A percentile compares a stretch with the other conserved stretches of the same genome.
Conservation (phyloP, 2,888 invertebrate genomes). For the Drosophila paranaensis region DNA sequence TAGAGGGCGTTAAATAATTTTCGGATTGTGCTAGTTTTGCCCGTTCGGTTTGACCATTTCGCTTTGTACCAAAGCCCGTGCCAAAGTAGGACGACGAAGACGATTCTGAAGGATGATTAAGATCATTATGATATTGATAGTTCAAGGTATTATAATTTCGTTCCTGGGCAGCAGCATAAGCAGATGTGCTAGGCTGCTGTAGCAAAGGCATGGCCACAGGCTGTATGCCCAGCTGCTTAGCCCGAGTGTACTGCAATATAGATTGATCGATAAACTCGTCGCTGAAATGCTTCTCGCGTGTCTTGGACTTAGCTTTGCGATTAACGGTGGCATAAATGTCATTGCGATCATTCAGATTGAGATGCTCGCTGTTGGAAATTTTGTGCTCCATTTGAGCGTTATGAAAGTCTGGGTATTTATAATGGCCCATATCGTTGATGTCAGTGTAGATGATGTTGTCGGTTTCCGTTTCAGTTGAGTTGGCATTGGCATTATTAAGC, state of each 20-base stretch:
- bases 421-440: conserved; percentile 84
- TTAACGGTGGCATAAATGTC: conserved; percentile 85
- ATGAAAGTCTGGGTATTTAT: conserved; percentile 81
- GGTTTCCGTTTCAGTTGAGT: conserved; percentile 84
- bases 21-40: conserved; percentile 81
- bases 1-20: conserved; percentile 82
- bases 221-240: conserved; percentile 77
- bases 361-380: conserved; percentile 82
- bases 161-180: conserved; percentile 70
- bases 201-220: conserved; percentile 46
- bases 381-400: conserved; percentile 79
- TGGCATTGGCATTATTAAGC: conserved; percentile 83
- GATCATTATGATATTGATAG: conserved; percentile 82
- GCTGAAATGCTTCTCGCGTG: conserved; percentile 83
- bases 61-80: conserved; percentile 79
- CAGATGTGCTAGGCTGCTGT: conserved; percentile 62
- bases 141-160: conserved; percentile 70
- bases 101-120: conserved; percentile 84
- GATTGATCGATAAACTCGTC: conserved; percentile 85
- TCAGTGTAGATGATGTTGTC: conserved; percentile 85
- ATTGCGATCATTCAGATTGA: conserved; percentile 82
- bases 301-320: conserved; percentile 84
- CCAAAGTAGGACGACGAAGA: conserved; percentile 84
- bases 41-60: conserved; percentile 71
- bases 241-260: conserved; percentile 82